A percentile compares a stretch with the other conserved stretches of the same genome.
phyloP scores from a whole-genome alignment of 1,140 invertebrate genomes.

The Drosophila ficusphila region DNA sequence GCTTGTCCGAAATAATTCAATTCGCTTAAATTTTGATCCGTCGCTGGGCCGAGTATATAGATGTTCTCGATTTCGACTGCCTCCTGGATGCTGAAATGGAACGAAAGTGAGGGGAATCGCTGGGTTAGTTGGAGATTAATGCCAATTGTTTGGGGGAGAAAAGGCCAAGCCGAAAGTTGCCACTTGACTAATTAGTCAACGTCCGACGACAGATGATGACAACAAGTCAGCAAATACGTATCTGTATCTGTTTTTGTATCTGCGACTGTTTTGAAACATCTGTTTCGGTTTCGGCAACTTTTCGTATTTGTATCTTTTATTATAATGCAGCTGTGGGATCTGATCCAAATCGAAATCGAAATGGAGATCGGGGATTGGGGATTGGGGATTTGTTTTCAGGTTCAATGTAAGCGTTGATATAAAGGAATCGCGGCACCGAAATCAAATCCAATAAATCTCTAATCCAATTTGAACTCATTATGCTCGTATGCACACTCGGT shows the following conservation, averaged over 20 bases:
- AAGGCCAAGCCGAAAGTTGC: constrained; percentile 25
- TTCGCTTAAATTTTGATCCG: constrained; percentile 76
- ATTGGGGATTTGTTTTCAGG: neutral
- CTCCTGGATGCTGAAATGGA: constrained; percentile 51
- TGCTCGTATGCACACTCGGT: constrained; percentile 70
- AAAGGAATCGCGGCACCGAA: constrained; percentile 60
- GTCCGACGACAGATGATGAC: constrained; percentile 35
- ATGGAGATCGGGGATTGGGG: neutral
- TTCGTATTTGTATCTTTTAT: constrained; percentile 1
- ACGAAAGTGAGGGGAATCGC: neutral
- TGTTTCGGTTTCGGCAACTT: neutral
- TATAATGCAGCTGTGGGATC: constrained; percentile 27
- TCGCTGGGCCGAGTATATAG: constrained; percentile 35
- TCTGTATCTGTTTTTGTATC: neutral
- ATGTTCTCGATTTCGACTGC: constrained; percentile 18
- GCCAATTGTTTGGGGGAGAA: constrained; percentile 47
- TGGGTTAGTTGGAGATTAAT: constrained; percentile 44
- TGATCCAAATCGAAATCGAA: neutral
- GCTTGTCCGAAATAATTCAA: constrained; percentile 62
- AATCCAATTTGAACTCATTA: constrained; percentile 82
- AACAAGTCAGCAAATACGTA: constrained; percentile 5
- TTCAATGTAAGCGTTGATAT: constrained; percentile 49
- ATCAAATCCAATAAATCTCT: constrained; percentile 76
- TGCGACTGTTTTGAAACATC: constrained; percentile 3
- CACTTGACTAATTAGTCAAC: constrained; percentile 62